Conservation (phyloP, 2,113 vertebrate genomes). For the Martes martes region DNA sequence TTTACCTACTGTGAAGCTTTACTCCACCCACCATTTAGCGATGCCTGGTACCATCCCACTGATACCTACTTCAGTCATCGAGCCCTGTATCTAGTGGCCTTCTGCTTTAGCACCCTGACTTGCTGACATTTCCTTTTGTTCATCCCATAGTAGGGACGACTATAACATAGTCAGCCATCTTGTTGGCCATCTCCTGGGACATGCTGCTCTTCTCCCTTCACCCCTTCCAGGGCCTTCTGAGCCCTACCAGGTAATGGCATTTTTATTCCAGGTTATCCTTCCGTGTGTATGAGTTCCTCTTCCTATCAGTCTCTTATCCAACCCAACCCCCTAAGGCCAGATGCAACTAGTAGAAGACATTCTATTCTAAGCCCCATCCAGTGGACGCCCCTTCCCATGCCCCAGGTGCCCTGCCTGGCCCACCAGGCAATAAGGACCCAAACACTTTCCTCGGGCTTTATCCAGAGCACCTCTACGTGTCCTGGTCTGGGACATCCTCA, state of each 20-base stretch:
- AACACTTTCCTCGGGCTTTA: not conserved
- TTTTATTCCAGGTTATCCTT: not conserved
- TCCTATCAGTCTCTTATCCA: not conserved
- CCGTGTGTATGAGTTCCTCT: not conserved
- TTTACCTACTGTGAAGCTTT: not conserved
- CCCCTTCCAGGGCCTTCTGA: not conserved
- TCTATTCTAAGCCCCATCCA: not conserved
- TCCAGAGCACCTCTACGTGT: not conserved
- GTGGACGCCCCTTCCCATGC: not conserved
- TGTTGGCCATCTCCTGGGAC: not conserved
- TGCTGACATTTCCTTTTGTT: not conserved
- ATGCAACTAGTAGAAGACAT: not conserved
- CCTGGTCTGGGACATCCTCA: slow-evolving; percentile 43
- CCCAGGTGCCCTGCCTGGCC: not conserved
- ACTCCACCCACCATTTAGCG: not conserved
- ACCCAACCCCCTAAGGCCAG: not conserved
- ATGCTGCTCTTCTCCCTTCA: not conserved
- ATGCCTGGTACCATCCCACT: not conserved
- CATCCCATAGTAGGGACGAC: not conserved
- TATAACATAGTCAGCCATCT: not conserved
- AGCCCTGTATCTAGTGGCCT: not conserved
- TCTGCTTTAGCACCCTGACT: not conserved
- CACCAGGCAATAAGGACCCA: not conserved
- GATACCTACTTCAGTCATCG: not conserved
- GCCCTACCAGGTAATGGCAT: not conserved